Evolutionary conservation across 2,797 vertebrate species (phyloP).

Genomic region (Tragelaphus eurycerus): DNA sequence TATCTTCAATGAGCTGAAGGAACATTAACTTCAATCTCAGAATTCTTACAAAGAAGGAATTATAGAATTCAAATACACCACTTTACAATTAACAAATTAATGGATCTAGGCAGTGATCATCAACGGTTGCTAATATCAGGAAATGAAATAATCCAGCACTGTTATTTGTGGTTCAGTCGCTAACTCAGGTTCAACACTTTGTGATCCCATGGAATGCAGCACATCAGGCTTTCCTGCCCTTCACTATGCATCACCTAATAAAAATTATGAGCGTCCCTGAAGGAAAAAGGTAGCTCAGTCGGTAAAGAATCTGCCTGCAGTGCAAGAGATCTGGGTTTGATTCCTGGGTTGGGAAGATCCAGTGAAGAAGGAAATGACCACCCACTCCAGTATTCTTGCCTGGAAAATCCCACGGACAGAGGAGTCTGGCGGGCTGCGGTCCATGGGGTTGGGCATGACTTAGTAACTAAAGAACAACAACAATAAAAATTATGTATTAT

Average conservation of each 20-base stretch:
- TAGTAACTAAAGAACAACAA: not conserved
- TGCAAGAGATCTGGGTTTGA: not conserved
- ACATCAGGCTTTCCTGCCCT: not conserved
- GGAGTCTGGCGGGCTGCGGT: not conserved
- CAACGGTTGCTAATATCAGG: not conserved
- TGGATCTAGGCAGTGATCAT: not conserved
- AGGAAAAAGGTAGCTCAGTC: not conserved
- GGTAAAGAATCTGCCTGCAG: not conserved
- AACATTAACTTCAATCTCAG: not conserved
- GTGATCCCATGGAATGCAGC: not conserved
- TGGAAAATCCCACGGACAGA: not conserved
- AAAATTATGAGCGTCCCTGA: not conserved
- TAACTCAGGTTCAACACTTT: not conserved
- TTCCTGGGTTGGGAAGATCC: not conserved
- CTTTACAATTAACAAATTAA: not conserved
- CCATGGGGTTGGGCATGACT: not conserved
- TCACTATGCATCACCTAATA: not conserved
- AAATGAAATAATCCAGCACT: not conserved
- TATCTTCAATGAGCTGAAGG: not conserved
- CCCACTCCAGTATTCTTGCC: not conserved
- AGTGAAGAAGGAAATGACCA: not conserved
- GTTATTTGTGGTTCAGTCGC: not conserved
- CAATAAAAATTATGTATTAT: not conserved
- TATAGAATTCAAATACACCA: not conserved
- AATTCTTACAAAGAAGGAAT: not conserved